Percentiles rank a stretch among this genome's conserved stretches.
phyloP scores from a whole-genome alignment of 1,140 invertebrate species.

The Saxidomus purpurata region DNA sequence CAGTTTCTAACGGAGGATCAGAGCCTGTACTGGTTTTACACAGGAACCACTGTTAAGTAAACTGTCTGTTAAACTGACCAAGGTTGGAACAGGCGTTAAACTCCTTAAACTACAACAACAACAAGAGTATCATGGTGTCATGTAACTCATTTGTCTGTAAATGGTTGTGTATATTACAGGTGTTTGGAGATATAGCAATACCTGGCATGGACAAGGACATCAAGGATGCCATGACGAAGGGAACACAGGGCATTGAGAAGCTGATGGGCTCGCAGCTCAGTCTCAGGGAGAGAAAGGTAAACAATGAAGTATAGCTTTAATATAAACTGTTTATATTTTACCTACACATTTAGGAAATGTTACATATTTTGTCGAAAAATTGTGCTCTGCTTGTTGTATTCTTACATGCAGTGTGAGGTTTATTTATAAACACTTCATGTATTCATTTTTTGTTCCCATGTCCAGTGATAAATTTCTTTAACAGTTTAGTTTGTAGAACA shows the following conservation, averaged over 20 bases:
- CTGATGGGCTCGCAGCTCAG: slow-evolving; percentile 76
- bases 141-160: no score
- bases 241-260: slow-evolving; percentile 80
- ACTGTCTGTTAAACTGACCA: no score
- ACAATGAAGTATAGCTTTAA: no score
- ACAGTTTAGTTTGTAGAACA: no score
- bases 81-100: no score
- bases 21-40: no score
- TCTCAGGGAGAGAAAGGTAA: slow-evolving; percentile 70
- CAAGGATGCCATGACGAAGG: slow-evolving; percentile 79
- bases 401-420: neutral
- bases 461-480: no score
- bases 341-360: neutral
- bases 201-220: slow-evolving; percentile 85
- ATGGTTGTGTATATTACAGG: slow-evolving; percentile 69
- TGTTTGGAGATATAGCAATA: slow-evolving; percentile 84
- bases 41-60: no score
- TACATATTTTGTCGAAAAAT: neutral
- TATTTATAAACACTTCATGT: neutral
- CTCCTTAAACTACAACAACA: no score
- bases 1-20: no score
- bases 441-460: no score
- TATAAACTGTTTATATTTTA: neutral
- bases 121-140: no score
- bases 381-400: neutral